Evolutionary conservation across 2,888 invertebrate species (phyloP), one percentile per base, ranked within the genome.

Genomic region (Colletes collaris): DNA sequence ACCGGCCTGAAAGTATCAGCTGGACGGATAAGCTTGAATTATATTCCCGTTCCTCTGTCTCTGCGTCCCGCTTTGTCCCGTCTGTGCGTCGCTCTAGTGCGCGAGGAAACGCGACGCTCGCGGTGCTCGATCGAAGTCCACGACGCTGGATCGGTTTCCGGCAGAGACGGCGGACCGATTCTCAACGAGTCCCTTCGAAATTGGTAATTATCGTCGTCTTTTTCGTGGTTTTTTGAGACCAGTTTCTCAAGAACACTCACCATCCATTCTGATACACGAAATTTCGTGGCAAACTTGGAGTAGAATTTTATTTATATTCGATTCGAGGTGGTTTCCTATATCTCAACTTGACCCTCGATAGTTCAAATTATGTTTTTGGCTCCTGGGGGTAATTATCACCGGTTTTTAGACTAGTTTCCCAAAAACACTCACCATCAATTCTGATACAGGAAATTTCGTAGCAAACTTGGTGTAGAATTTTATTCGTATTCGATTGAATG

Each of bases 1-100:
- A 85, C 83, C 81, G 77, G 66, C 82, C 81, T 83, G 83, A 82
- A 83, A 85, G 87, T 87, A 88, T 88, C 88, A 87, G 87, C 86
- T 87, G 85, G 78, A 81, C 78, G 87, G 83, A 86, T 85, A 85
- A 87, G 78, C 81, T 75, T 81, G 81, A 81, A 79, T 81, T 81
- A 81, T 81, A 81, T 74, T 68, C 69, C 60, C 62, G 56, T 16
- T 55, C 60, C 46, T 50, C 65, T 49, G n/a, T 37, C 49, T 13
- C 13, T 50, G 56, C 8, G 37, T 40, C 62, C 37, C 10, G 1
- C 11, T 35, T 19, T 49, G 46, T 37, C 40, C 19, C 49, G 16
- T 5, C 19, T 3, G 37, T 40, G 71, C 71, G 71, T 76, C 71
- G 59, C 19, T 37, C 59, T 40, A 46, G 37, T 64, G 56, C 64